Conservation (phyloP, 2,113 vertebrate species). For the Miniopterus natalensis region DNA sequence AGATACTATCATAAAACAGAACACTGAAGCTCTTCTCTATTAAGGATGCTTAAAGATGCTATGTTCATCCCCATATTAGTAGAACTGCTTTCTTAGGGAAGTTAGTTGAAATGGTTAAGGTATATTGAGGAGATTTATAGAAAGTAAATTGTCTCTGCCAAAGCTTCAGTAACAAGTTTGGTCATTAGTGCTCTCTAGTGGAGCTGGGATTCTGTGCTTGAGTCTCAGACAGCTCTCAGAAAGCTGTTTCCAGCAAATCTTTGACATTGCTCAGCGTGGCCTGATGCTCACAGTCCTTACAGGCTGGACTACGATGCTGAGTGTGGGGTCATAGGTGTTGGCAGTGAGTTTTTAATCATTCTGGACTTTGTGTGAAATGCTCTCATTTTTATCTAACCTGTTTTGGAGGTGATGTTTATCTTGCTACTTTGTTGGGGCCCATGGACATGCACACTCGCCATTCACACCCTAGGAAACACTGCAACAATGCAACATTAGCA, state of each 20-base stretch:
- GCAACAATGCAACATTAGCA: not conserved
- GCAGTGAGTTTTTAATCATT: not conserved
- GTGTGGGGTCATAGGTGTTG: fast-evolving
- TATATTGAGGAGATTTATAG: not conserved
- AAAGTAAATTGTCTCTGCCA: constrained; percentile 21
- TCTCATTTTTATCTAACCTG: not conserved
- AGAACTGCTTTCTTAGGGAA: not conserved
- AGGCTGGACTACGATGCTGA: not conserved
- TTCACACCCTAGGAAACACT: not conserved
- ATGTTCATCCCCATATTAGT: not conserved
- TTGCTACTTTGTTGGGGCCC: not conserved
- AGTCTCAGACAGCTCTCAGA: not conserved
- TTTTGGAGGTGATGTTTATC: not conserved
- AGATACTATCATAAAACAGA: not conserved
- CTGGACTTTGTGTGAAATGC: not conserved
- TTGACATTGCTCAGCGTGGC: not conserved
- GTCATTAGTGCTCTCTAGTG: constrained; percentile 66
- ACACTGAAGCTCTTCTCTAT: not conserved
- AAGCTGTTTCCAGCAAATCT: not conserved
- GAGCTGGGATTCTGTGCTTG: constrained; percentile 57
- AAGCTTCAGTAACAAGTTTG: constrained; percentile 34
- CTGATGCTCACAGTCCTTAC: not conserved
- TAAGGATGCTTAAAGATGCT: not conserved
- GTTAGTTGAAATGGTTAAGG: not conserved
- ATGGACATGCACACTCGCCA: not conserved